These are phyloP conservation scores for Caenorhabditis zanzibari DNA, from an alignment of 2,888 invertebrate species.

Conservation along the genomic window DNA sequence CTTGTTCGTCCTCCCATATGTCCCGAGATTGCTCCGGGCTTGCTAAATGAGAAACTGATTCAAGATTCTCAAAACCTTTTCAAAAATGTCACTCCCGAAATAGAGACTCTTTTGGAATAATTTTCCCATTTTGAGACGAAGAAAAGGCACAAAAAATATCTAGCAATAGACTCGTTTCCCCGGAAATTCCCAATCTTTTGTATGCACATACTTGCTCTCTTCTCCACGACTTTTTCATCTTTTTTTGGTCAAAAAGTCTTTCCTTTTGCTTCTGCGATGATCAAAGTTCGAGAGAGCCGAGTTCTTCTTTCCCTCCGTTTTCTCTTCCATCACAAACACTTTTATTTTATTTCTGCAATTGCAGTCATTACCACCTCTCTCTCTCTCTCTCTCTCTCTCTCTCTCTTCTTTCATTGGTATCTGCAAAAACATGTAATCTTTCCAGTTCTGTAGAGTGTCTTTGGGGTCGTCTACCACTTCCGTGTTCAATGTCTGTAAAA, in stretches of 20 bases:
- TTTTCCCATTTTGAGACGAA: constrained; percentile 19
- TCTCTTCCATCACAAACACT: constrained; percentile 23
- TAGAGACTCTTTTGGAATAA: neutral
- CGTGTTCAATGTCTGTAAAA: constrained; percentile 48
- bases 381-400: constrained; percentile 1
- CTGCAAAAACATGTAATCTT: constrained; percentile 62
- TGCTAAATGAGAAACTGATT: too few species aligned
- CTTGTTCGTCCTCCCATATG: constrained; percentile 24
- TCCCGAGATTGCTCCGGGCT: constrained; percentile 14
- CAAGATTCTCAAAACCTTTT: too few species aligned
- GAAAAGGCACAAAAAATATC: constrained; percentile 17
- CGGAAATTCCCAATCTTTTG: constrained; percentile 45
- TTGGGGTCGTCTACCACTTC: constrained; percentile 42
- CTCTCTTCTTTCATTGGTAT: constrained; percentile 15
- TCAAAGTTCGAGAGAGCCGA: constrained; percentile 27
- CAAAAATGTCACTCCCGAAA: neutral
- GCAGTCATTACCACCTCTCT: constrained; percentile 30
- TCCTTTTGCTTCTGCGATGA: constrained; percentile 15
- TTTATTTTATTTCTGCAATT: constrained; percentile 34
- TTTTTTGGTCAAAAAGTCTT: constrained; percentile 41
- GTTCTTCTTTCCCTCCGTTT: constrained; percentile 11
- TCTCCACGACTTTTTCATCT: constrained; percentile 37
- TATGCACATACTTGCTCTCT: constrained; percentile 40
- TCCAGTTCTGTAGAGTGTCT: constrained; percentile 43
- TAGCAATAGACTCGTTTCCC: constrained; percentile 29